Conservation (phyloP, 2,113 vertebrate species). For the Globicephala melas region DNA sequence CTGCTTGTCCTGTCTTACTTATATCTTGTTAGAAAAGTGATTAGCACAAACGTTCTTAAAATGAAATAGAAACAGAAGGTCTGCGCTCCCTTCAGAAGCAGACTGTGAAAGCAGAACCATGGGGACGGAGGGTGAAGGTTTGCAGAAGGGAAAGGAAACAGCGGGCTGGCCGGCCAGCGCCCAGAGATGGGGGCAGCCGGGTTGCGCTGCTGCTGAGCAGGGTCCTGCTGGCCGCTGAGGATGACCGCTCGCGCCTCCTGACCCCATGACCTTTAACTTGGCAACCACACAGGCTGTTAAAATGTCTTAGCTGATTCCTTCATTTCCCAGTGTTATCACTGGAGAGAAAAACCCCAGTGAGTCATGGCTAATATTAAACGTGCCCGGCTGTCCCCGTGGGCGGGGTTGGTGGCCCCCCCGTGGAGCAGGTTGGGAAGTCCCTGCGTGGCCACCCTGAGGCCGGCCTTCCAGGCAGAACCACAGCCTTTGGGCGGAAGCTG, state of each 20-base stretch:
- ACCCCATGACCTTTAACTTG: not conserved
- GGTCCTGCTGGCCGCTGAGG: rapidly evolving
- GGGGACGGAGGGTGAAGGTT: too few species aligned
- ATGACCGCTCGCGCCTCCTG: not conserved
- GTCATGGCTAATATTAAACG: not conserved
- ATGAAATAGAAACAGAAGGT: not conserved
- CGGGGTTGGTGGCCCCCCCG: rapidly evolving
- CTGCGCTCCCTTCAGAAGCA: not conserved
- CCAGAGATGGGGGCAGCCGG: too few species aligned
- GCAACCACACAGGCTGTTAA: not conserved
- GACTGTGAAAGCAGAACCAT: not conserved
- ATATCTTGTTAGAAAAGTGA: not conserved
- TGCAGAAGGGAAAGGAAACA: not conserved
- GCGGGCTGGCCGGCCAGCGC: not conserved
- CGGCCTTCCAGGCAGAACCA: not conserved
- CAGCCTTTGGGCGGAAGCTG: not conserved
- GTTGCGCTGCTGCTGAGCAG: not conserved
- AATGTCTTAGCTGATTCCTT: not conserved
- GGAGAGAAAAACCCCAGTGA: not conserved
- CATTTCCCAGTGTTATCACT: not conserved
- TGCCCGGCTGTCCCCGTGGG: rapidly evolving
- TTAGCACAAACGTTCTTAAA: not conserved
- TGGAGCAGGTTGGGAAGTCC: not conserved
- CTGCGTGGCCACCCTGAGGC: not conserved
- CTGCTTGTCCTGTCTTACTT: not conserved